phyloP scores from a whole-genome alignment of 2,888 invertebrate genomes.

The Unio pictorum region DNA sequence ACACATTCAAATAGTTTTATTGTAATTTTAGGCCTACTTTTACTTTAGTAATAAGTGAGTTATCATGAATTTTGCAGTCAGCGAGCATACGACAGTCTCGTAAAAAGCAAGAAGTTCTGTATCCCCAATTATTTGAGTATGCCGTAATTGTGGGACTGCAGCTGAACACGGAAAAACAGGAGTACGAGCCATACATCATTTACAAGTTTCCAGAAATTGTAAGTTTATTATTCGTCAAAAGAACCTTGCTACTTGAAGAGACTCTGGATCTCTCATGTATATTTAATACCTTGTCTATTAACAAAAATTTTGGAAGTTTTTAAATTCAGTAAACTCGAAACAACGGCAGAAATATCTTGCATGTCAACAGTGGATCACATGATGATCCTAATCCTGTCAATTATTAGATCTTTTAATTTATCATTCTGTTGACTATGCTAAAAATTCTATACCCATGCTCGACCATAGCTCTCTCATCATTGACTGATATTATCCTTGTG shows the following conservation, averaged over 20 bases:
- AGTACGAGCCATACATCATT: slow-evolving; percentile 60
- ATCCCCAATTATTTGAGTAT: slow-evolving; percentile 67
- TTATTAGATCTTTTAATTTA: no score
- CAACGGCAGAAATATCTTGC: no score
- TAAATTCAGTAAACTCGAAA: no score
- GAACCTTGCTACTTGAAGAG: slow-evolving; percentile 12
- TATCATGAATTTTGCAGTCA: slow-evolving; percentile 23
- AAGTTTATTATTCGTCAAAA: slow-evolving; percentile 27
- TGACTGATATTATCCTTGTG: no score
- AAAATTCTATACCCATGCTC: no score
- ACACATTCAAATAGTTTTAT: not conserved
- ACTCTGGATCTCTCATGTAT: no score
- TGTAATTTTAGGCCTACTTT: not conserved
- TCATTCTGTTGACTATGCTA: no score
- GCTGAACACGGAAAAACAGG: slow-evolving; percentile 33
- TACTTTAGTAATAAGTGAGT: slow-evolving; percentile 3
- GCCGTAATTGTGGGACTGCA: slow-evolving; percentile 65
- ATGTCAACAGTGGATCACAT: no score
- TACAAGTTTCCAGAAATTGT: slow-evolving; percentile 68
- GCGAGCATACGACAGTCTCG: slow-evolving; percentile 30
- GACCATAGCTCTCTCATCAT: no score
- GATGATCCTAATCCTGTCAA: no score
- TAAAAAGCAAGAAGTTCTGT: slow-evolving; percentile 47
- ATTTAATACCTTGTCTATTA: no score
- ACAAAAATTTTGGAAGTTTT: no score